Evolutionary conservation across 2,888 invertebrate species (phyloP).

Genomic region (Mesopsocus fuscifrons): DNA sequence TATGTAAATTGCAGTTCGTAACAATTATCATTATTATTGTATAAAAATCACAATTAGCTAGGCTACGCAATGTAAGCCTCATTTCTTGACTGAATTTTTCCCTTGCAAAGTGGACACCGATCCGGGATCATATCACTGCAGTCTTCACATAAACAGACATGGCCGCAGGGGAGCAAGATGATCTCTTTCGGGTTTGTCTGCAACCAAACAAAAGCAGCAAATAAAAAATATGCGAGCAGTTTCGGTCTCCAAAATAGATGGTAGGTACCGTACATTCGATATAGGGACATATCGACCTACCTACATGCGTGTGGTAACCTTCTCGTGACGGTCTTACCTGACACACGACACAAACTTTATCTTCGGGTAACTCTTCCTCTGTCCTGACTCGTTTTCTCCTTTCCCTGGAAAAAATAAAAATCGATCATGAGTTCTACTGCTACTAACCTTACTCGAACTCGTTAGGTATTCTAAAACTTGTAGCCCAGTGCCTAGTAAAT

Average conservation of each 20-base stretch:
- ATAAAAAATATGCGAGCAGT: background rate
- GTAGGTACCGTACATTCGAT: no score
- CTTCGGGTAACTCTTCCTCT: background rate
- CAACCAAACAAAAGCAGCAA: background rate
- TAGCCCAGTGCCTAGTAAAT: no score
- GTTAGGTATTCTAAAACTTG: no score
- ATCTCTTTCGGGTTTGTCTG: conserved; percentile 16
- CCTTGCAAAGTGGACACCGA: conserved; percentile 25
- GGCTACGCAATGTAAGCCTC: conserved; percentile 19
- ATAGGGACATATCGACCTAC: no score
- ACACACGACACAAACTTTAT: conserved; percentile 4
- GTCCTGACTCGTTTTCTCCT: background rate
- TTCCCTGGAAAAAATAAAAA: background rate
- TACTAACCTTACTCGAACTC: no score
- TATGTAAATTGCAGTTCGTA: no score
- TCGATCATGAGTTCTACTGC: no score
- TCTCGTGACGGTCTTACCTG: no score
- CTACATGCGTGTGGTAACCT: no score
- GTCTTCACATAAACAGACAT: conserved; percentile 25
- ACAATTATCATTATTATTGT: no score
- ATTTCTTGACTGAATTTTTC: conserved; percentile 19
- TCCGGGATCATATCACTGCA: conserved; percentile 22
- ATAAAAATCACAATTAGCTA: no score
- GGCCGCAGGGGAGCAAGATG: conserved; percentile 26
- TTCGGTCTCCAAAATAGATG: no score